Evolutionary conservation across 2,797 vertebrate species (phyloP).

Genomic region (Gallirallus australis): DNA sequence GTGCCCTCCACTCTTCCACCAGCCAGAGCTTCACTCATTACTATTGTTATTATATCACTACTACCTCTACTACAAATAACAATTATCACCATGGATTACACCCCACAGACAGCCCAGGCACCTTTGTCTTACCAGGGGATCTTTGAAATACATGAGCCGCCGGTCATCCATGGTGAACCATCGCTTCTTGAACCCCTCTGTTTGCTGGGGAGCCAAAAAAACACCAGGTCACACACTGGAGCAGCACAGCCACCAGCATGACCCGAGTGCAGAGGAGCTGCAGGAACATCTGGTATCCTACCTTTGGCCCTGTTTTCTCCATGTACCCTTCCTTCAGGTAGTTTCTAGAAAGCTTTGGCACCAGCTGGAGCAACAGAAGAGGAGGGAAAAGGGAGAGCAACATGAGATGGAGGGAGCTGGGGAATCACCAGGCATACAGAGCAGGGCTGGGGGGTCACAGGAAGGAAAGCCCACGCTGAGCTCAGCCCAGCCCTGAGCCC

Average conservation of each 20-base stretch:
- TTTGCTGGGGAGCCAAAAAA: conserved; percentile 83
- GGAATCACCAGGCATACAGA: accelerated
- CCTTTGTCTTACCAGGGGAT: conserved; percentile 88
- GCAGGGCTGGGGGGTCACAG: background rate
- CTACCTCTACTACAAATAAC: background rate
- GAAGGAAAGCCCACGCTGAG: accelerated
- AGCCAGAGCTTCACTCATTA: background rate
- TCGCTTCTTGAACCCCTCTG: conserved; percentile 96
- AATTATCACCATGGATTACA: background rate
- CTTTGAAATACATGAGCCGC: conserved; percentile 98
- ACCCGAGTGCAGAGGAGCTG: accelerated
- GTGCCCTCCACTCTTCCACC: background rate
- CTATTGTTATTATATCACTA: background rate
- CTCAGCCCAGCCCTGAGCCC: background rate
- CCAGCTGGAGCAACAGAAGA: conserved; percentile 80
- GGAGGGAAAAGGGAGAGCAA: background rate
- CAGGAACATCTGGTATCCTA: conserved; percentile 40
- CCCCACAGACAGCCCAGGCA: background rate
- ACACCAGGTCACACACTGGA: background rate
- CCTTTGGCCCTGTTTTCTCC: conserved; percentile 98
- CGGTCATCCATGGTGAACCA: conserved; percentile 99
- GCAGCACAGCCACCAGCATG: accelerated
- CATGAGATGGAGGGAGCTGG: background rate
- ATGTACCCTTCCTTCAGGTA: conserved; percentile 97
- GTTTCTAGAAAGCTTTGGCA: conserved; percentile 96